Evolutionary conservation across 1,140 invertebrate genomes (phyloP), one percentile per base, ranked within the genome.

Genomic region (Ostrea edulis): DNA sequence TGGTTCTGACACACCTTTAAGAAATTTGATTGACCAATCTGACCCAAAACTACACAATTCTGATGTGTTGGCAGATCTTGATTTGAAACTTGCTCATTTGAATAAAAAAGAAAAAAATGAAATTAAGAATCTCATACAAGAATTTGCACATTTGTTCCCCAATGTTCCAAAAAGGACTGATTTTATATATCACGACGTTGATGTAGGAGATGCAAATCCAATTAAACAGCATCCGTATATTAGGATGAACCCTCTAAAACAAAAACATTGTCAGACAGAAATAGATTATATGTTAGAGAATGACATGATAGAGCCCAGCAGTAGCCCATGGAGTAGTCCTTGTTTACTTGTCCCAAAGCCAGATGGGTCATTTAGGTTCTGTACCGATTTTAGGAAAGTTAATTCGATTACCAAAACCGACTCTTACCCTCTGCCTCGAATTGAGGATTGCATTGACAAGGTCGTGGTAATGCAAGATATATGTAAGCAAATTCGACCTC

Each of bases 241-340:
- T n/a, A 44, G 35, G 35, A 44, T 44, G 35, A 44, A 44, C 35
- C 35, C 35, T 44, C 35, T 44, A 44, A 44, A 44, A 44, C 35
- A 44, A 5, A 44, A 94, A 84, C 95, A 95, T 88, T 91, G 92
- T 25, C 86, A 92, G 65, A 85, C 84, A 29, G 90, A 95, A 87
- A 68, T 95, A 2, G 85, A 91, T 35, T 95, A 88, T 35, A 84
- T 91, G 87, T 86, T 88, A 14, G 86, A 89, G 53, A 62, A 90
- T 84, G 88, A 88, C 35, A 86, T 91, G 0, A 88, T 91, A 82
- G 88, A 91, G 87, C 88, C 82, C n/a, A 88, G 86, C 35, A 54
- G 82, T n/a, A 90, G 87, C 87, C 58, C 90, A 14, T 92, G 89
- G 88, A 89, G 86, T 22, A 90, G 88, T 29, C 90, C 91, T 25